Evolutionary conservation across 2,797 vertebrate genomes (phyloP), one percentile per base, ranked within the genome.

Genomic region (Decapterus maruadsi): DNA sequence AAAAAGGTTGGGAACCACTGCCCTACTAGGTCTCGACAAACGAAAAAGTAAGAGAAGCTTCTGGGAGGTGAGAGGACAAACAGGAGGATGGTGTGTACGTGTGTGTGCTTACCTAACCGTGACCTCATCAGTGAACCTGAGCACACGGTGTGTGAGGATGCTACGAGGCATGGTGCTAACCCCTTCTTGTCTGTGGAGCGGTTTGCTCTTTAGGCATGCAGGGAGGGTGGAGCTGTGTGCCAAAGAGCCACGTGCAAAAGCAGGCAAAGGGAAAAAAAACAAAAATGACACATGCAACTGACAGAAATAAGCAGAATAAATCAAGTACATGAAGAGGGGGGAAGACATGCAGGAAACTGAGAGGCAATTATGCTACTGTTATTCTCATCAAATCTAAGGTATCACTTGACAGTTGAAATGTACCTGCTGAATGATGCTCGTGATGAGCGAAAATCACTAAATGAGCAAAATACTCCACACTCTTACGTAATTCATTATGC

Each of bases 181-280:
- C 90, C 78, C 87, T 82, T 95, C 94, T 92, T 95, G 94, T 93
- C 94, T 95, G 93, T 91, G 92, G 86, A 93, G 81, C 31, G 92
- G 78, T 90, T 94, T 95, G 93, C 87, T 95, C 95, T 97, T 97
- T 95, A 96, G 87, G 91, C 94, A 96, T 96, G 96, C 96, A 89
- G 97, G 96, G 91, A 98, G 95, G 92, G 96, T 94, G 92, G 95
- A 97, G 94, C 96, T 97, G 88, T 81, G n/a, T 3, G n/a, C 73
- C 86, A 61, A 82, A 58, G 50, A 81, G 69, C 87, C 64, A 63
- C 84, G 60, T 91, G 89, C 90, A 93, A 85, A 84, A 83, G 72
- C 82, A 69, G 75, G 72, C 75, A 87, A 78, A 81, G 66, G 57
- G 3, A 26, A 26, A 26, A 72, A 72, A 82, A 26, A 26, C 70